Evolutionary conservation across 2,888 invertebrate genomes (phyloP).

Genomic region (Harpalus rufipes): DNA sequence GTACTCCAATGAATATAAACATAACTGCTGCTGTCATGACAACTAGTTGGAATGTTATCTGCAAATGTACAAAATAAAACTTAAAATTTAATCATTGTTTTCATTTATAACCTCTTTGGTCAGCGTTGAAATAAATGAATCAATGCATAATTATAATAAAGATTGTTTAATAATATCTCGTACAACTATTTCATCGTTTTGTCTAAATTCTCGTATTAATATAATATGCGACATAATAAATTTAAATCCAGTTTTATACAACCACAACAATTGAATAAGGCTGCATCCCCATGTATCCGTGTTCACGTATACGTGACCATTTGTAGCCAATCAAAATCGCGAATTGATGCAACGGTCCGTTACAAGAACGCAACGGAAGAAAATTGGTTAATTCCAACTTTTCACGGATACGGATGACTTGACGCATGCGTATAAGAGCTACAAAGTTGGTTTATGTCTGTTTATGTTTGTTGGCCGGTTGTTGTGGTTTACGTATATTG

Average conservation of each 20-base stretch:
- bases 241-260: background rate
- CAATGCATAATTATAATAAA: conserved; percentile 80
- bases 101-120: conserved; percentile 78
- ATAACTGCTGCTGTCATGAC: conserved; percentile 82
- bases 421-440: too few relatives aligned
- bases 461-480: too few relatives aligned
- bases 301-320: too few relatives aligned
- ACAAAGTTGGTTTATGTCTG: too few relatives aligned
- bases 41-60: conserved; percentile 83
- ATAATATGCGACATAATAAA: conserved; percentile 79
- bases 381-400: too few relatives aligned
- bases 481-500: too few relatives aligned
- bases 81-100: background rate
- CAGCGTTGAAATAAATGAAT: conserved; percentile 79
- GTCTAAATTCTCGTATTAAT: conserved; percentile 79
- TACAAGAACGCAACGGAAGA: too few relatives aligned
- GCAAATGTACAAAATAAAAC: conserved; percentile 68
- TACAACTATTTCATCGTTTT: conserved; percentile 79
- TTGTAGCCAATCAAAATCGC: too few relatives aligned
- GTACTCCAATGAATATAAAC: conserved; percentile 84
- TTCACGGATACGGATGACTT: too few relatives aligned
- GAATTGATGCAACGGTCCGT: too few relatives aligned
- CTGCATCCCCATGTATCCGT: too few relatives aligned
- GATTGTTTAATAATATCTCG: conserved; percentile 79
- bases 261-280: too few relatives aligned